Evolutionary conservation across 2,797 vertebrate species (phyloP).

Genomic region (Danio kyathit): DNA sequence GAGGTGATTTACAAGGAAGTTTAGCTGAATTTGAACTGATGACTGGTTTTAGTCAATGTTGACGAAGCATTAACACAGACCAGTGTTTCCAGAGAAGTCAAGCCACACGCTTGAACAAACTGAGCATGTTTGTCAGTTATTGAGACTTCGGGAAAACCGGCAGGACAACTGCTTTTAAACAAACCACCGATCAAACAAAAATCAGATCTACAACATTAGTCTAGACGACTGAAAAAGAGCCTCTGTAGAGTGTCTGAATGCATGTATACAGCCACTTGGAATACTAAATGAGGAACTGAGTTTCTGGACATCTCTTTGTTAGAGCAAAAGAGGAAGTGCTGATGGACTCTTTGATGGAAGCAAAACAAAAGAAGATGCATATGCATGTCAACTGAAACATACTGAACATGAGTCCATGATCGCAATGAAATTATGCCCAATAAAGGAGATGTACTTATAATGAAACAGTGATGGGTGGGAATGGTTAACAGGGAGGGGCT

Average conservation of each 20-base stretch:
- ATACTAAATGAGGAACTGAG: conserved; percentile 6
- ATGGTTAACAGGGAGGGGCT: conserved; percentile 51
- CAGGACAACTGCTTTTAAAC: conserved; percentile 33
- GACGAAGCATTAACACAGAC: conserved; percentile 8
- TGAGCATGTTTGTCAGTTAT: conserved; percentile 23
- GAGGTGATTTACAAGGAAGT: neutral
- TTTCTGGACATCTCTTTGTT: conserved; percentile 42
- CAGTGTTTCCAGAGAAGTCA: conserved; percentile 23
- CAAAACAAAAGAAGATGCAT: conserved; percentile 26
- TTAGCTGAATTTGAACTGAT: neutral
- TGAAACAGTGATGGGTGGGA: conserved; percentile 5
- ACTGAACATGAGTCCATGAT: neutral
- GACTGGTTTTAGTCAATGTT: conserved; percentile 18
- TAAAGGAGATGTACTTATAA: neutral
- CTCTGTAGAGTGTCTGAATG: neutral
- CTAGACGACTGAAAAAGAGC: conserved; percentile 3
- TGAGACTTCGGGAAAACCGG: conserved; percentile 43
- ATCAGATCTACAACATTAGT: conserved; percentile 1
- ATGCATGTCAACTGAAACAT: neutral
- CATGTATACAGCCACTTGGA: neutral
- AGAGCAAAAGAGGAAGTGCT: neutral
- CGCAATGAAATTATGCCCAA: conserved; percentile 1
- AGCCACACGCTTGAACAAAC: conserved; percentile 10
- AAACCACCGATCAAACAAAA: conserved; percentile 56
- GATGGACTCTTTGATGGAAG: conserved; percentile 2